phyloP scores from a whole-genome alignment of 2,797 vertebrate species.

The Anas flavirostris region DNA sequence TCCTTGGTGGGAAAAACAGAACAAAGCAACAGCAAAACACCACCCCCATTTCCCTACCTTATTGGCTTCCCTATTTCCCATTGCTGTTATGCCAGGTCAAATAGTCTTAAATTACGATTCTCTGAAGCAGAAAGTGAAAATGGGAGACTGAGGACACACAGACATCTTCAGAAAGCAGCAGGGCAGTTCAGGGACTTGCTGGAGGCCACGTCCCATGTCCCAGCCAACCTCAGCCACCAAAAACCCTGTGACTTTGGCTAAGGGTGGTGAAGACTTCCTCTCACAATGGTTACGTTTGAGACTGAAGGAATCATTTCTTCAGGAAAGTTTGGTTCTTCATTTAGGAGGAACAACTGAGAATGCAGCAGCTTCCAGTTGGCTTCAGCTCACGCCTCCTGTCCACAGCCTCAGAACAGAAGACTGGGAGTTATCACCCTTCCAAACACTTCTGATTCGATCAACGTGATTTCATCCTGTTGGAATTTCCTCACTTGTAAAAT shows the following conservation, averaged over 20 bases:
- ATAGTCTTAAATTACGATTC: background rate
- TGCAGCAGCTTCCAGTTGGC: background rate
- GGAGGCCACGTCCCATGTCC: background rate
- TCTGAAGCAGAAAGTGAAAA: background rate
- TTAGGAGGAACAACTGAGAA: background rate
- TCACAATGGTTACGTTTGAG: background rate
- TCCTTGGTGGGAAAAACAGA: rapidly evolving
- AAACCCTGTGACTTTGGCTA: rapidly evolving
- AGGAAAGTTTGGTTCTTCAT: background rate
- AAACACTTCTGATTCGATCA: background rate
- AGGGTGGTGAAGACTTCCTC: background rate
- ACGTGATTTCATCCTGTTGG: background rate
- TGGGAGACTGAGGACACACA: background rate
- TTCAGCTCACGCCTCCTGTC: background rate
- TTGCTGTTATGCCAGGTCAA: background rate
- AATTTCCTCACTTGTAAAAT: background rate
- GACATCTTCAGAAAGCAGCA: background rate
- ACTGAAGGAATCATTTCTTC: background rate
- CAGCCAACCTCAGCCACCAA: background rate
- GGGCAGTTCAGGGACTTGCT: background rate
- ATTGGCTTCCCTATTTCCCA: background rate
- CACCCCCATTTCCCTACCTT: background rate
- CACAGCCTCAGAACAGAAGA: background rate
- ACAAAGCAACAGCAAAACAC: too few species aligned
- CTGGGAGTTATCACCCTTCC: background rate